Evolutionary conservation across 1,140 invertebrate genomes (phyloP).

Genomic region (Parasteatoda tepidariorum): DNA sequence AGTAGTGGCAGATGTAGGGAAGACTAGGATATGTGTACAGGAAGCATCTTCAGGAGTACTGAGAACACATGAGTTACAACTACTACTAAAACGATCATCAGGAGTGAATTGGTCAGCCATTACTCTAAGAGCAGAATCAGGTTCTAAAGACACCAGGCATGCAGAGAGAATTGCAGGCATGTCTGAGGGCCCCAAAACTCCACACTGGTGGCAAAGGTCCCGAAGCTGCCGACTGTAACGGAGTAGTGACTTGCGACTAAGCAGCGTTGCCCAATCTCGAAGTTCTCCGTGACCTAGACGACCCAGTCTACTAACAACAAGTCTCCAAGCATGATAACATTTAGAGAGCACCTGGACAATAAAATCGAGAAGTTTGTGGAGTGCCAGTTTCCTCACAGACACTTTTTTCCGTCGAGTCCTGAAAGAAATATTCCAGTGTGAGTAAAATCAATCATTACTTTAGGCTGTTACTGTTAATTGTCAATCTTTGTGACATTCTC

Average conservation of each 20-base stretch:
- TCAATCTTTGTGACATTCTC: no score
- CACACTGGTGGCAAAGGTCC: conserved; percentile 91
- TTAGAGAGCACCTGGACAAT: conserved; percentile 93
- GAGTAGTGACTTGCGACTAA: conserved; percentile 90
- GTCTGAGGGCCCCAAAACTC: conserved; percentile 80
- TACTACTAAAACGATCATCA: conserved; percentile 84
- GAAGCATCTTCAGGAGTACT: conserved; percentile 94
- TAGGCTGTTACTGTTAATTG: no score
- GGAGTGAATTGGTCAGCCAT: conserved; percentile 93
- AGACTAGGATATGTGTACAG: conserved; percentile 98
- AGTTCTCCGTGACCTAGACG: conserved; percentile 97
- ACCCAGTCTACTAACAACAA: conserved; percentile 95
- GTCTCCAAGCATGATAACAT: conserved; percentile 87
- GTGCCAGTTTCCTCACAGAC: conserved; percentile 86
- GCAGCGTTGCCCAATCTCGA: conserved; percentile 93
- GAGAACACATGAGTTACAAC: conserved; percentile 69
- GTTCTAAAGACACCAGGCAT: conserved; percentile 95
- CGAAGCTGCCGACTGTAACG: conserved; percentile 88
- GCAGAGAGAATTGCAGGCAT: conserved; percentile 94
- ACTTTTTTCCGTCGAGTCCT: conserved; percentile 85
- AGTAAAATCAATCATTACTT: no score
- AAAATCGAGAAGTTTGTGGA: conserved; percentile 97
- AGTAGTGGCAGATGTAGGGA: conserved; percentile 96
- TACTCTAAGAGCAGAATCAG: conserved; percentile 90
- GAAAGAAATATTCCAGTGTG: conserved; percentile 36